These are phyloP conservation scores for Semicossyphus pulcher DNA, from an alignment of 2,113 vertebrate genomes.

Conservation along the genomic window DNA sequence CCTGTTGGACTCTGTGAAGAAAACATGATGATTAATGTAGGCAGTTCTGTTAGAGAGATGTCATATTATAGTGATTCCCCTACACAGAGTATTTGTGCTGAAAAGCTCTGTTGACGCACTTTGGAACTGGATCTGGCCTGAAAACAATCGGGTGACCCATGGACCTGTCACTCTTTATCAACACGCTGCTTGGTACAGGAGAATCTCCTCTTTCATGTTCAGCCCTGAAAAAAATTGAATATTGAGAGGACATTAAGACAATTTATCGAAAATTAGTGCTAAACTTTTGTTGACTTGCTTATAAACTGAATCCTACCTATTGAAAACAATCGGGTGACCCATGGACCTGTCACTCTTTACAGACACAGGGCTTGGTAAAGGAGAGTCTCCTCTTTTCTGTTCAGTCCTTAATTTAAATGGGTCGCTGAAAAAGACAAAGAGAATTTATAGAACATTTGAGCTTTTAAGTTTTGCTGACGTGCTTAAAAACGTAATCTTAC, in stretches of 20 bases:
- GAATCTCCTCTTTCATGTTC: background rate
- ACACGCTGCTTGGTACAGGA: rapidly evolving
- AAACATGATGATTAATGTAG: background rate
- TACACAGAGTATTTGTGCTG: too few species aligned
- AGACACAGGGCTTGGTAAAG: background rate
- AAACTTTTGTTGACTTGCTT: background rate
- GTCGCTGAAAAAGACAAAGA: background rate
- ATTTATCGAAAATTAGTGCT: too few species aligned
- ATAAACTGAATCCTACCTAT: background rate
- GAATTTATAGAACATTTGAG: too few species aligned
- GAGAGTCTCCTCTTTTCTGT: rapidly evolving
- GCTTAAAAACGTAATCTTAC: background rate
- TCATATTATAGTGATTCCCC: too few species aligned
- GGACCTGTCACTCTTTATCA: too few species aligned
- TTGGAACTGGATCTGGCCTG: background rate
- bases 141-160: background rate
- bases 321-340: background rate
- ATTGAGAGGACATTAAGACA: too few species aligned
- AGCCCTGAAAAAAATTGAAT: background rate
- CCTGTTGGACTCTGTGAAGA: background rate
- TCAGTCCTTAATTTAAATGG: background rate
- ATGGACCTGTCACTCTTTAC: background rate
- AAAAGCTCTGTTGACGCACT: too few species aligned
- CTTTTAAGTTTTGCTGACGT: too few species aligned
- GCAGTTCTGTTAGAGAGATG: background rate